Evolutionary conservation across 2,113 vertebrate genomes (phyloP).

Genomic region (Chlorodrepanis virens): DNA sequence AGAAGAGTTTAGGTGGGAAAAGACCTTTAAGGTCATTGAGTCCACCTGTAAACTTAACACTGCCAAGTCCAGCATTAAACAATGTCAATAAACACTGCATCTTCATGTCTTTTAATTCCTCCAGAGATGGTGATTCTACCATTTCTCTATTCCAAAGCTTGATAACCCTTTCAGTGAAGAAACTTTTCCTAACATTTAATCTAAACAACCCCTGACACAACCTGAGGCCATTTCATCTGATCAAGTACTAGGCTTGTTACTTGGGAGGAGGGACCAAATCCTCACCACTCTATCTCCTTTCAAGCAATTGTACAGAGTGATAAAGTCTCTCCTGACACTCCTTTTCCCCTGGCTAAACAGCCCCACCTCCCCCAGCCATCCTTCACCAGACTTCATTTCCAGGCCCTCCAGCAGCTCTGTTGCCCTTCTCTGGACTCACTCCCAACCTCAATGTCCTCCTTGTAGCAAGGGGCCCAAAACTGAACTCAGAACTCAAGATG

Average conservation of each 20-base stretch:
- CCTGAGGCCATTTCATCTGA: background rate
- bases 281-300: background rate
- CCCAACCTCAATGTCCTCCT: background rate
- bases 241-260: background rate
- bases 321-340: background rate
- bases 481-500: fast-evolving
- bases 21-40: background rate
- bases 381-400: background rate
- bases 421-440: background rate
- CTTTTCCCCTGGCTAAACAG: background rate
- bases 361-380: background rate
- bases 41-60: background rate
- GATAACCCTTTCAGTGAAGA: background rate
- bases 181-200: background rate
- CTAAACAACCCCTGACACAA: background rate
- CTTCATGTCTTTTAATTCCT: background rate
- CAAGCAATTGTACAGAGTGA: background rate
- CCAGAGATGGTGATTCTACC: too few species aligned
- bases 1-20: background rate
- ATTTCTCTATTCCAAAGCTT: background rate
- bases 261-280: background rate
- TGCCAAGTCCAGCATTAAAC: too few species aligned
- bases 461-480: background rate
- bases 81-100: background rate
- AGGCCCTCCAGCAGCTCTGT: background rate